Conservation (phyloP, 2,888 invertebrate species). For the Scotopteryx bipunctaria region DNA sequence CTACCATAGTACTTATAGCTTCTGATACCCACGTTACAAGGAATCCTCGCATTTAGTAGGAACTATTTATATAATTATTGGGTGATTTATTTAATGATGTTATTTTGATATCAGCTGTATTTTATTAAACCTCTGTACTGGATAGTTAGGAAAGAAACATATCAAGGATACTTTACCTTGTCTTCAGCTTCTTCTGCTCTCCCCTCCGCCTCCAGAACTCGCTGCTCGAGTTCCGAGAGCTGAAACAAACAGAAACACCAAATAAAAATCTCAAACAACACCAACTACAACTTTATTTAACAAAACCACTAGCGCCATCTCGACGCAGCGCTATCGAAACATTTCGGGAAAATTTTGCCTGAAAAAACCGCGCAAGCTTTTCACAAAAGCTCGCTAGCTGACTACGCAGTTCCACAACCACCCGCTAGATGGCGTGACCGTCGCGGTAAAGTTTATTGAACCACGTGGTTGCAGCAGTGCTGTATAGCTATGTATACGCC, state of each 20-base stretch:
- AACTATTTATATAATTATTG: no score
- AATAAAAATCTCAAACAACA: neutral
- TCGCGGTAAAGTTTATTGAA: slow-evolving; percentile 67
- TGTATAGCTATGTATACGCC: slow-evolving; percentile 20
- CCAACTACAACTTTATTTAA: neutral
- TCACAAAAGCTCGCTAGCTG: slow-evolving; percentile 32
- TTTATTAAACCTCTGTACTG: no score
- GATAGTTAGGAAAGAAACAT: no score
- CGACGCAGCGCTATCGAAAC: slow-evolving; percentile 18
- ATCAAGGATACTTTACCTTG: slow-evolving; percentile 90
- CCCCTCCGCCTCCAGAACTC: slow-evolving; percentile 95
- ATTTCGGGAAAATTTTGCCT: slow-evolving; percentile 20
- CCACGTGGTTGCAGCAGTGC: slow-evolving; percentile 59
- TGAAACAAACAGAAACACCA: slow-evolving; percentile 80
- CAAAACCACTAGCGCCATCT: slow-evolving; percentile 62
- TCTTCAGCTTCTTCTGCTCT: slow-evolving; percentile 97
- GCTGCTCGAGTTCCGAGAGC: slow-evolving; percentile 97
- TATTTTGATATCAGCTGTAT: no score
- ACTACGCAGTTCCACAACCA: slow-evolving; percentile 52
- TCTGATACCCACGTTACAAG: no score
- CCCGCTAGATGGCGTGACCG: slow-evolving; percentile 70
- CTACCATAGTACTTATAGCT: no score
- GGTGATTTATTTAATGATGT: no score
- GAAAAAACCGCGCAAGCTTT: slow-evolving; percentile 12
- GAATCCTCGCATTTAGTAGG: no score